phyloP scores from a whole-genome alignment of 2,113 vertebrate species.

The Catagonus wagneri region DNA sequence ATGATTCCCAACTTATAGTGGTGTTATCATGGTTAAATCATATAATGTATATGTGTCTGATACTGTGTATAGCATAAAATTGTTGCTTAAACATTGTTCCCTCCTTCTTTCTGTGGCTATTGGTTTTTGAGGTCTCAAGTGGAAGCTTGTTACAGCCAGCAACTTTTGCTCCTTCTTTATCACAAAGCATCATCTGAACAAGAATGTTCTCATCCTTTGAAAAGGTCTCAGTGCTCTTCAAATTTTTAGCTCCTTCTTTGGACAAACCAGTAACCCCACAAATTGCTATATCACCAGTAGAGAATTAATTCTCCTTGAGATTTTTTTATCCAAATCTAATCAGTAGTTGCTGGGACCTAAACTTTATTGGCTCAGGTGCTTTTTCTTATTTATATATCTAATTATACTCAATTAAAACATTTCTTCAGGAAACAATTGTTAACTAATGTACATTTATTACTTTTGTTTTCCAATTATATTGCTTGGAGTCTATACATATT shows the following conservation, averaged over 20 bases:
- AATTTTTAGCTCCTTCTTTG: neutral
- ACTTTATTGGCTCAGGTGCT: neutral
- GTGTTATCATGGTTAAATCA: neutral
- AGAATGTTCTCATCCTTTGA: neutral
- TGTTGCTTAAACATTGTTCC: neutral
- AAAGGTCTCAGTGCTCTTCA: neutral
- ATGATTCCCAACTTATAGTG: neutral
- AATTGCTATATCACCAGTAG: neutral
- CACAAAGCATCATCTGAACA: neutral
- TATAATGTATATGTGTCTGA: neutral
- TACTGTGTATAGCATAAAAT: neutral
- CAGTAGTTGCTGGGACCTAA: neutral
- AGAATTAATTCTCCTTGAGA: neutral
- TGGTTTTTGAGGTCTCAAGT: neutral
- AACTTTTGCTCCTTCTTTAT: no score
- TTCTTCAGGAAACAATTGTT: neutral
- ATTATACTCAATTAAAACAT: neutral
- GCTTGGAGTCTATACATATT: neutral
- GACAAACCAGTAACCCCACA: neutral
- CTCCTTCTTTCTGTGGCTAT: neutral
- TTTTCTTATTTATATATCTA: neutral
- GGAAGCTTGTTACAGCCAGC: neutral
- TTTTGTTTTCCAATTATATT: neutral
- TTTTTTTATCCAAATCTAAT: neutral
- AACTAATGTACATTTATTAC: neutral